These are phyloP conservation scores for Vanessa tameamea DNA, from an alignment of 1,140 invertebrate genomes.

Conservation along the genomic window DNA sequence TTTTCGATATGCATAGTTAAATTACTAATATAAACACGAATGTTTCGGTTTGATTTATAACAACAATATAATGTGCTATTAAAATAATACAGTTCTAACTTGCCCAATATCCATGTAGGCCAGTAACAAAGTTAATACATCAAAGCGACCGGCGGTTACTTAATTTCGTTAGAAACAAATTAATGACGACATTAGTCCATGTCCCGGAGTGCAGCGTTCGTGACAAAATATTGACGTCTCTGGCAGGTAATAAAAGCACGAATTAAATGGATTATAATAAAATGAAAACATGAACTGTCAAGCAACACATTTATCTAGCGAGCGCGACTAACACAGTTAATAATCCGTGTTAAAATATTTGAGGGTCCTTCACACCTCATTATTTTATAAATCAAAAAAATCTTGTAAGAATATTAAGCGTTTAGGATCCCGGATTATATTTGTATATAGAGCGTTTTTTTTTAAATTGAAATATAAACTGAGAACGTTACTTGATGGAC, in stretches of 20 bases:
- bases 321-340: conserved; percentile 71
- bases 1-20: background rate
- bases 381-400: conserved; percentile 31
- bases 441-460: background rate
- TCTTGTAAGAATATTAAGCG: conserved; percentile 17
- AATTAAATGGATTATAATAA: conserved; percentile 65
- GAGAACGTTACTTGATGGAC: no score
- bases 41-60: conserved; percentile 8
- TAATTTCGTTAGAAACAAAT: conserved; percentile 76
- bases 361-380: conserved; percentile 47
- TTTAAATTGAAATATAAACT: no score
- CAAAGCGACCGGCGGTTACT: conserved; percentile 60
- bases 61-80: conserved; percentile 46
- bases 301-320: conserved; percentile 65
- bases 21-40: background rate
- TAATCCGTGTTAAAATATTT: conserved; percentile 49
- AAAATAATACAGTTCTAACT: conserved; percentile 52
- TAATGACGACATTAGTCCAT: conserved; percentile 74
- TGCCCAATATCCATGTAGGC: conserved; percentile 45
- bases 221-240: conserved; percentile 79
- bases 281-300: conserved; percentile 66
- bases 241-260: conserved; percentile 54
- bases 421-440: background rate
- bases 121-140: conserved; percentile 66
- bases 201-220: conserved; percentile 60